phyloP scores from a whole-genome alignment of 2,797 vertebrate species.

The Xiphophorus birchmanni region DNA sequence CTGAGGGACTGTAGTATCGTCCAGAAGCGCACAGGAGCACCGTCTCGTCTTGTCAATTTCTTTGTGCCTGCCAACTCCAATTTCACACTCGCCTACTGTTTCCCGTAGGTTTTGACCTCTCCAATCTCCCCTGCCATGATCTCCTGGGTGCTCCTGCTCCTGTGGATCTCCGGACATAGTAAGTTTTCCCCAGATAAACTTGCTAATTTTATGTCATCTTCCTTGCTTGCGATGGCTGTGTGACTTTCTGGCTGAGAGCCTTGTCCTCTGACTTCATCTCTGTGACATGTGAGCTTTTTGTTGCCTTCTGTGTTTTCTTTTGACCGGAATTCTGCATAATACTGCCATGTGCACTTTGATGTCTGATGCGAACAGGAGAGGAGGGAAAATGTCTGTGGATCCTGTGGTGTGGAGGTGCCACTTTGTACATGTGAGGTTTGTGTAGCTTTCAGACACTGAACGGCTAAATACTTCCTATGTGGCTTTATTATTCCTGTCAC shows the following conservation, averaged over 20 bases:
- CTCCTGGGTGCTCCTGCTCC: conserved; percentile 72
- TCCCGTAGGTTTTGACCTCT: conserved; percentile 72
- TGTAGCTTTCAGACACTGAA: conserved; percentile 36
- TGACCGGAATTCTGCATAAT: conserved; percentile 17
- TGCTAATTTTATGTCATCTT: conserved; percentile 48
- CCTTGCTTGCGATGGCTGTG: conserved; percentile 42
- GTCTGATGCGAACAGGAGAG: conserved; percentile 23
- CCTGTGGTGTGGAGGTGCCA: conserved; percentile 12
- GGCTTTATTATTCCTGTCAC: conserved; percentile 67
- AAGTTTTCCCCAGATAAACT: conserved; percentile 59
- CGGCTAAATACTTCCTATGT: conserved; percentile 64
- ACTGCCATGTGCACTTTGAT: conserved; percentile 15
- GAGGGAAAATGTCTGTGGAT: neutral
- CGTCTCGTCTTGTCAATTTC: conserved; percentile 65
- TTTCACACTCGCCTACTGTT: conserved; percentile 74
- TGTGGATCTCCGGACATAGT: conserved; percentile 79
- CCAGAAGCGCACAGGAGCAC: conserved; percentile 74
- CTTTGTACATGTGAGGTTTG: conserved; percentile 32
- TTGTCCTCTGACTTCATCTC: conserved; percentile 39
- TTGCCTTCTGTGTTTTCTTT: conserved; percentile 35
- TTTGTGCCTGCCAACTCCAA: conserved; percentile 74
- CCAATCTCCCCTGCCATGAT: conserved; percentile 70
- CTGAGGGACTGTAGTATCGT: conserved; percentile 68
- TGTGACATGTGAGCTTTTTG: conserved; percentile 44
- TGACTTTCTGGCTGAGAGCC: conserved; percentile 42